Percentiles rank a stretch among this genome's conserved stretches.
Evolutionary conservation across 1,140 invertebrate genomes (phyloP).

Genomic region (Macrobrachium rosenbergii): DNA sequence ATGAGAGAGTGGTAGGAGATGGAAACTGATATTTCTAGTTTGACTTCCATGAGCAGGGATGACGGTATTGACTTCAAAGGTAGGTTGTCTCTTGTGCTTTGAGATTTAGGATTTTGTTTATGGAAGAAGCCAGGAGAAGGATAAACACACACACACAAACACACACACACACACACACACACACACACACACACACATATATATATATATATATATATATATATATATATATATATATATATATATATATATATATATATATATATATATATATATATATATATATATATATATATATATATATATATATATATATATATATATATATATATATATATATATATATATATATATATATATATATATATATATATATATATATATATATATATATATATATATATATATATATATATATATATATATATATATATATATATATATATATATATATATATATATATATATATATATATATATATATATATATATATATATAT

Average conservation of each 20-base stretch:
- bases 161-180: background rate
- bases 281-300: background rate
- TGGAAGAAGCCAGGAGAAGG: no score
- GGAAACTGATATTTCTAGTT: no score
- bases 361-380: constrained; percentile 20
- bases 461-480: background rate
- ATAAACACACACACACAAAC: background rate
- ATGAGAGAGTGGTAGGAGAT: no score
- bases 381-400: constrained; percentile 8
- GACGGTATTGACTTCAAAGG: no score
- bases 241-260: background rate
- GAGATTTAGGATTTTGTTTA: no score
- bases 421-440: constrained; percentile 9
- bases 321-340: constrained; percentile 14
- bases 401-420: constrained; percentile 2
- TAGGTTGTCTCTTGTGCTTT: no score
- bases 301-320: constrained; percentile 18
- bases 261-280: constrained; percentile 2
- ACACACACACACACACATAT: no score
- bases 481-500: no score
- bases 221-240: background rate
- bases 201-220: no score
- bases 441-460: background rate
- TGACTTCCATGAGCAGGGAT: no score
- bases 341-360: constrained; percentile 17